A percentile compares a stretch with the other conserved stretches of the same genome.
Evolutionary conservation across 2,113 vertebrate species (phyloP).

Genomic region (Neotragus pygmaeus): DNA sequence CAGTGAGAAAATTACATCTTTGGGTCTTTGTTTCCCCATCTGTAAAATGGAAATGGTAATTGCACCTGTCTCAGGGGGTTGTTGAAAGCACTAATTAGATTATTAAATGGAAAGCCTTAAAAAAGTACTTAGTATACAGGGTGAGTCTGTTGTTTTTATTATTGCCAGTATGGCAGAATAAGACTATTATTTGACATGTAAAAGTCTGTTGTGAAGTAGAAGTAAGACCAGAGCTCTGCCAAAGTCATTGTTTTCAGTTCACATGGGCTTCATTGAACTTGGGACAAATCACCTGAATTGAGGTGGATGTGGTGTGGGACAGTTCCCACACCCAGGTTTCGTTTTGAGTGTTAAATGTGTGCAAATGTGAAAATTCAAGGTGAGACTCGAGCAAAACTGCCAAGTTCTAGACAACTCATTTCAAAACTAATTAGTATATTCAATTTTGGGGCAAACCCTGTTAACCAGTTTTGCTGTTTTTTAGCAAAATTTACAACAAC

Average conservation of each 20-base stretch:
- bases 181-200: background rate
- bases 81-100: background rate
- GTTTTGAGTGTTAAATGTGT: slow-evolving; percentile 63
- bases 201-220: background rate
- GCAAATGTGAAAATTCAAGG: slow-evolving; percentile 67
- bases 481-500: slow-evolving; percentile 50
- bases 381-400: slow-evolving; percentile 60
- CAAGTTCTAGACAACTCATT: slow-evolving; percentile 53
- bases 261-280: slow-evolving; percentile 65
- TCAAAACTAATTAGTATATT: slow-evolving; percentile 69
- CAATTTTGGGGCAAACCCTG: slow-evolving; percentile 56
- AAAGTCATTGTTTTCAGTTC: slow-evolving; percentile 53
- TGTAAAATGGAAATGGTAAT: background rate
- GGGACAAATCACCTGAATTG: slow-evolving; percentile 49
- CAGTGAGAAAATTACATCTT: background rate
- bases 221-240: background rate
- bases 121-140: background rate
- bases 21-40: background rate
- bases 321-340: slow-evolving; percentile 64
- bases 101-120: background rate
- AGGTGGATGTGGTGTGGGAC: slow-evolving; percentile 63
- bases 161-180: background rate
- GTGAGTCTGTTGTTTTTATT: background rate
- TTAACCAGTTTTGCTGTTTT: slow-evolving; percentile 39
- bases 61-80: background rate